Conservation (phyloP, 2,888 invertebrate species). For the Listrodromus nycthemerus region DNA sequence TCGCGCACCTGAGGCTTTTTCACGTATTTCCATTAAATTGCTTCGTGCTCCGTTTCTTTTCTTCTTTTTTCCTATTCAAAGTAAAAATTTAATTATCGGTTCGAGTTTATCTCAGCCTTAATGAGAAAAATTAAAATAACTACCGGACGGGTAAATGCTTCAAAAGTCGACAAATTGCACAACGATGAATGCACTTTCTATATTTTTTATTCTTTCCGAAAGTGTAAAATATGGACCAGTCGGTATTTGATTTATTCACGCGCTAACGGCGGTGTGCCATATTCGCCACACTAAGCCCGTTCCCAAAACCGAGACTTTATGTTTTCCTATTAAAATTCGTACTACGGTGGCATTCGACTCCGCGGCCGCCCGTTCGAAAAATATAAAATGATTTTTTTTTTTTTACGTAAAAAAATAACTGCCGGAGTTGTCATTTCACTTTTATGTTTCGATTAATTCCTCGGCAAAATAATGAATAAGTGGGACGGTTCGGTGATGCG, state of each 20-base stretch:
- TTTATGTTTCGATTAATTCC: conserved; percentile 14
- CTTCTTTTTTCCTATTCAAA: background rate
- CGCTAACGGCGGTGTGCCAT: too few relatives aligned
- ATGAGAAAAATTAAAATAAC: background rate
- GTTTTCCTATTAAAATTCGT: background rate
- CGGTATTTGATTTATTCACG: too few relatives aligned
- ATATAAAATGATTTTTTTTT: conserved; percentile 42
- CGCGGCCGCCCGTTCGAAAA: background rate
- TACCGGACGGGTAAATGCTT: background rate
- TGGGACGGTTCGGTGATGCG: background rate
- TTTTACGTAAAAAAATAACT: too few relatives aligned
- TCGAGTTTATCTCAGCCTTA: conserved; percentile 35
- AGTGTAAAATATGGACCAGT: background rate
- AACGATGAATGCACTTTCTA: background rate
- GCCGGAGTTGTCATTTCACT: background rate
- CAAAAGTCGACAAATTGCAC: background rate
- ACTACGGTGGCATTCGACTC: conserved; percentile 1
- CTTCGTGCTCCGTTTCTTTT: background rate
- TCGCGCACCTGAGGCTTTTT: background rate
- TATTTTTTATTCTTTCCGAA: background rate
- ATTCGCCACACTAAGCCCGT: background rate
- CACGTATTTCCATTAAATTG: background rate
- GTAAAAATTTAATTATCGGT: conserved; percentile 59
- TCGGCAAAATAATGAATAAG: conserved; percentile 32
- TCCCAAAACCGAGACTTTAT: background rate